Evolutionary conservation across 2,888 invertebrate species (phyloP).

Genomic region (Girardia tigrina): DNA sequence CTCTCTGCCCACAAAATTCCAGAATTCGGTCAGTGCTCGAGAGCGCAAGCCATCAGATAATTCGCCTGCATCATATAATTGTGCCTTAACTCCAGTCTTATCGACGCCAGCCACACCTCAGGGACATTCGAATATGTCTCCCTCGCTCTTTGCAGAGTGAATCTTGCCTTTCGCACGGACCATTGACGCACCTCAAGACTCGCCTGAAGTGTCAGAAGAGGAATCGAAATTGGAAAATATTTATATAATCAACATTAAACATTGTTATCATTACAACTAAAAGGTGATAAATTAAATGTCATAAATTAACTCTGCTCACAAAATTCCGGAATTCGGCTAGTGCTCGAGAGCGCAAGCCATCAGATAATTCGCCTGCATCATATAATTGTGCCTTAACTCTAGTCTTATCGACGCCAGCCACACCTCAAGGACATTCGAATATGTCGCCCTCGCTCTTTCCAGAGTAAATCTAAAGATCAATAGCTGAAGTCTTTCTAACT

Average conservation of each 20-base stretch:
- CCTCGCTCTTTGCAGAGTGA: conserved; percentile 86
- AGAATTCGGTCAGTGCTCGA: conserved; percentile 59
- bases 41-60: conserved; percentile 73
- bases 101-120: conserved; percentile 66
- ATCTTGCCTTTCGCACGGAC: conserved; percentile 80
- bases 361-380: conserved; percentile 74
- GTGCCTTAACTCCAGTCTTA: conserved; percentile 70
- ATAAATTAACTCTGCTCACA: conserved; percentile 98
- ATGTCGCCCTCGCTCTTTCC: conserved; percentile 79
- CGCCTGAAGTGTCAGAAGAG: conserved; percentile 76
- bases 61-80: conserved; percentile 71
- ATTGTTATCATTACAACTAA: too few species aligned
- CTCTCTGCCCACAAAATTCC: conserved; percentile 91
- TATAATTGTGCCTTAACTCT: conserved; percentile 64
- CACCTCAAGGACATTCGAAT: conserved; percentile 74
- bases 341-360: conserved; percentile 69
- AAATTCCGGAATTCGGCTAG: conserved; percentile 63
- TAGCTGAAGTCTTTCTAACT: too few species aligned
- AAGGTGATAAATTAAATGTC: too few species aligned
- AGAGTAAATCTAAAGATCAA: conserved; percentile 92
- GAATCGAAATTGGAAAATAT: conserved; percentile 70
- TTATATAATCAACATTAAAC: too few species aligned
- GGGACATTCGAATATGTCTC: conserved; percentile 77
- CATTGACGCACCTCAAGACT: conserved; percentile 73
- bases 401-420: conserved; percentile 71